phyloP scores from a whole-genome alignment of 2,888 invertebrate species.

The Netelia melanura region DNA sequence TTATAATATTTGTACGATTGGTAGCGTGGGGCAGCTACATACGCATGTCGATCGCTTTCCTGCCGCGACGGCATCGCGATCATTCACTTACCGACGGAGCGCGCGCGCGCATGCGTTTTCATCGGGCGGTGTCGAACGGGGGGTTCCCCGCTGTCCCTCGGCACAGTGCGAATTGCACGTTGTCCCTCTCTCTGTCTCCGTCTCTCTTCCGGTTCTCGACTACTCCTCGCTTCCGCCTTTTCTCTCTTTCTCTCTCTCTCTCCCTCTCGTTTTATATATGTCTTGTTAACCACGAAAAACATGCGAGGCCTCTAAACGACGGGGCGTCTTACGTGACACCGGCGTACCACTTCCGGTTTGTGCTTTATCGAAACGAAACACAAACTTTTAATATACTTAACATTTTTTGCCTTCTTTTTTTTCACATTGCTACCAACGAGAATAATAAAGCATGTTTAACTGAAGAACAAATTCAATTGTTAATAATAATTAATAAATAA shows the following conservation, averaged over 20 bases:
- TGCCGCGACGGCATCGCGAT: conserved; percentile 65
- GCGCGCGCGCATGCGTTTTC: conserved; percentile 57
- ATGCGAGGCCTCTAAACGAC: conserved; percentile 28
- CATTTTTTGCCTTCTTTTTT: background rate
- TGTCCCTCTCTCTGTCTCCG: conserved; percentile 6
- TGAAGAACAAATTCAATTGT: too few species aligned
- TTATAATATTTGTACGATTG: conserved; percentile 59
- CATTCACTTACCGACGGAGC: conserved; percentile 61
- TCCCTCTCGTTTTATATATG: background rate
- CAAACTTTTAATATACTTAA: background rate
- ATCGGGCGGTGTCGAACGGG: conserved; percentile 29
- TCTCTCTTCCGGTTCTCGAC: conserved; percentile 51
- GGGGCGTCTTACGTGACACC: conserved; percentile 12
- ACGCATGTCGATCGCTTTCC: conserved; percentile 62
- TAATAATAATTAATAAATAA: too few species aligned
- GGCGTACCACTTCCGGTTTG: conserved; percentile 24
- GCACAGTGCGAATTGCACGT: background rate
- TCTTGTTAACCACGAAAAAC: conserved; percentile 14
- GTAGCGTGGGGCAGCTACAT: background rate
- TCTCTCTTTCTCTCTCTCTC: background rate
- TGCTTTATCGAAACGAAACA: background rate
- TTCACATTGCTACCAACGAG: too few species aligned
- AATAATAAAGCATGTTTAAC: too few species aligned
- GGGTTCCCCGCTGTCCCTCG: conserved; percentile 14
- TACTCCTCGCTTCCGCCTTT: conserved; percentile 38